Evolutionary conservation across 2,888 invertebrate genomes (phyloP), one percentile per base, ranked within the genome.

Genomic region (Hetaerina titia): DNA sequence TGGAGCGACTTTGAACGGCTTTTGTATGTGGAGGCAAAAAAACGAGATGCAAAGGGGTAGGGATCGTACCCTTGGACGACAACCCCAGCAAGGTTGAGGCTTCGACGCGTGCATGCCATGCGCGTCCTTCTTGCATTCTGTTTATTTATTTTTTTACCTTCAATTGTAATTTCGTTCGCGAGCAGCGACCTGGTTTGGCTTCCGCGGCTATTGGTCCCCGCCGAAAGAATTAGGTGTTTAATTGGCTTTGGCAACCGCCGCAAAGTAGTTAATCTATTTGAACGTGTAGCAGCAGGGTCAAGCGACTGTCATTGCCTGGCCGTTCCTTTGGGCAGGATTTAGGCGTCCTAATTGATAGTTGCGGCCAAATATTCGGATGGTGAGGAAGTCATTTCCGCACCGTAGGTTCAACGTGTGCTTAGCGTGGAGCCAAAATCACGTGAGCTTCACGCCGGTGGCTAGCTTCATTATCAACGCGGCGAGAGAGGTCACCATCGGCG

Each of bases 1-100:
- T 81, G 81, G 81, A 11, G 15, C 31, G 81, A 81, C 81, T 69
- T 69, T 69, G 69, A 69, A 69, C 69, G 69, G n/a, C 69, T 81
- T 45, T 81, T 11, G 81, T 15, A 31, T 81, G 81, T 4, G 31
- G 81, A 11, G 60, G 60, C 1, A 81, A 22, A 13, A 31, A 9
- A 69, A 22, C 2, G 22, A 22, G 17, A 22, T 15, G 69, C 69
- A 15, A 19, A 8, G 1, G 69, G 17, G 13, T 45, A 45, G 2
- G 45, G 5, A 13, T 63, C 13, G 9, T 69, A 69, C 69, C 69
- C 69, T 69, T 69, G 69, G n/a, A 69, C 22, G 69, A 69, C n/a
- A 69, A n/a, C 69, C 69, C 9, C n/a, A 6, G 7, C 69, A 69
- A 69, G 69, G 69, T 69, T 69, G 69, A 69, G 69, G n/a, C 69